Conservation (phyloP, 1,140 invertebrate genomes). For the Leptinotarsa undecemlineata region DNA sequence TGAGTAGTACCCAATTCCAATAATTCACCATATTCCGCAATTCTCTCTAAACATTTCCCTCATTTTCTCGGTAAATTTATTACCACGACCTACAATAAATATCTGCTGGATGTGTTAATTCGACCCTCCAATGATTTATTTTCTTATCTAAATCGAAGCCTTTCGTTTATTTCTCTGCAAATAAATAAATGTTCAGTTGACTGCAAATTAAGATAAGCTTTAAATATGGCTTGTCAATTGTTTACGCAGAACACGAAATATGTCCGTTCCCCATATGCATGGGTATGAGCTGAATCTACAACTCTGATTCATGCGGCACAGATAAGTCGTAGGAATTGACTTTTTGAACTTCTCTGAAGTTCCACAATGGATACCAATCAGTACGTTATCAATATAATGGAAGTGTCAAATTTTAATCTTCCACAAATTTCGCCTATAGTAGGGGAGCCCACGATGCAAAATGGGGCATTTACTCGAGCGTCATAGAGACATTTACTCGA, state of each 20-base stretch:
- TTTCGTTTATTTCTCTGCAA: slow-evolving; percentile 28
- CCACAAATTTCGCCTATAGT: too few relatives aligned
- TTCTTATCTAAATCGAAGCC: slow-evolving; percentile 36
- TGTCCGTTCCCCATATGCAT: neutral
- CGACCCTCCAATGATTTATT: slow-evolving; percentile 16
- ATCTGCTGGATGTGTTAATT: slow-evolving; percentile 15
- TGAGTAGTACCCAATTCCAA: too few relatives aligned
- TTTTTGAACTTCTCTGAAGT: slow-evolving; percentile 50
- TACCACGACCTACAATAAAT: neutral
- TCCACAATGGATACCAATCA: slow-evolving; percentile 35
- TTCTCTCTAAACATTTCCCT: too few relatives aligned
- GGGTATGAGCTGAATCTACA: slow-evolving; percentile 1
- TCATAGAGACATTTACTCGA: too few relatives aligned
- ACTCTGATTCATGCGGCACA: slow-evolving; percentile 50
- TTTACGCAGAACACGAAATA: slow-evolving; percentile 9
- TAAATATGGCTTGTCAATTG: slow-evolving; percentile 42
- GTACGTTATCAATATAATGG: too few relatives aligned
- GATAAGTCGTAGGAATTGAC: slow-evolving; percentile 47
- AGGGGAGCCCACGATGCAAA: too few relatives aligned
- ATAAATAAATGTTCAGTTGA: slow-evolving; percentile 43
- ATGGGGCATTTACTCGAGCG: too few relatives aligned
- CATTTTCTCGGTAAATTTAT: slow-evolving; percentile 3
- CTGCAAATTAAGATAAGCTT: slow-evolving; percentile 45
- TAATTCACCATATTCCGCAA: too few relatives aligned
- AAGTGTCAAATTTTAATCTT: too few relatives aligned